Evolutionary conservation across 1,140 invertebrate genomes (phyloP), one percentile per base, ranked within the genome.

Genomic region (Olivierus martensii): DNA sequence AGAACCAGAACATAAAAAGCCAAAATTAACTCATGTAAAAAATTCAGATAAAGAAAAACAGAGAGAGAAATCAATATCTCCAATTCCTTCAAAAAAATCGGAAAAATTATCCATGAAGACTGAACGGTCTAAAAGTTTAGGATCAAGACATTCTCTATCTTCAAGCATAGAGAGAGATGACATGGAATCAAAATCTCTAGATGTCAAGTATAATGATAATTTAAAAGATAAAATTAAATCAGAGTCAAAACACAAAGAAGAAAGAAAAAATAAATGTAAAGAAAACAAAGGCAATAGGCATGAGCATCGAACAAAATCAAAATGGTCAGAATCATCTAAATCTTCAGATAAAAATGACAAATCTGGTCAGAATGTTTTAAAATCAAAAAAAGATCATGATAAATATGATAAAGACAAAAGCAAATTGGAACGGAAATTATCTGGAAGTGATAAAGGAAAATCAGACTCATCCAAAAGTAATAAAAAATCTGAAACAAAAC

Each of bases 1-100:
- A 36, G 83, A 86, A 58, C 52, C 63, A 2, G 80, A 84, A 18
- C 66, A 69, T 0, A 87, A 87, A 61, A 79, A 81, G 52, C 74
- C 77, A 57, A 84, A 82, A 63, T 73, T 79, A 51, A 42, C 35
- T 47, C 48, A 28, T 49, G 34, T 19, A 36, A 36, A 28, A 42
- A 22, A 37, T 28, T 28, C 28, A 28, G 28, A 28, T 6, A 28
- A 28, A 28, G 28, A 28, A 28, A 28, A 28, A 28, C 28, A 28
- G 28, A 28, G 28, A 36, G 51, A 51, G 18, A 19, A 37, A n/a
- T 42, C 39, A 17, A 12, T 18, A 22, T 50, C 56, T 15, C 48
- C 56, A 45, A 21, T 44, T n/a, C 11, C 38, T 37, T 37, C 35
- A 4, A 19, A 36, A 28, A 34, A 28, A 39, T 49, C 57, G 18